Conservation (phyloP, 2,797 vertebrate species). For the Pangasius djambal region DNA sequence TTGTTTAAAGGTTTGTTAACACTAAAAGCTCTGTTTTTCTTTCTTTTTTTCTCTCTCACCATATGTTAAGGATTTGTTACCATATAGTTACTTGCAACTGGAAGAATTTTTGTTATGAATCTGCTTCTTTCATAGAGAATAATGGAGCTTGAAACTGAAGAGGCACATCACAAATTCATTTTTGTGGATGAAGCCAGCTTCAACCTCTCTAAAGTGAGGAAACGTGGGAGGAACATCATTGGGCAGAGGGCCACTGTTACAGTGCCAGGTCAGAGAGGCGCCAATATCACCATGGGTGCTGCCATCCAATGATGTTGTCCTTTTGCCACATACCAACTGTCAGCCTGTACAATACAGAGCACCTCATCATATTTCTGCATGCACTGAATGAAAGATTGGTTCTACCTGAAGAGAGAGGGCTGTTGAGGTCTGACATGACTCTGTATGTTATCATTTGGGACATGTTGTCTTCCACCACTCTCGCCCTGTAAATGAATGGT, state of each 20-base stretch:
- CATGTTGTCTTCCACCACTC: conserved; percentile 44
- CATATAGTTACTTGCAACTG: no score
- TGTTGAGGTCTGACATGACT: conserved; percentile 46
- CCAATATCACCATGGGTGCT: no score
- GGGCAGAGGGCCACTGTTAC: conserved; percentile 32
- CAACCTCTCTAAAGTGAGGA: conserved; percentile 32
- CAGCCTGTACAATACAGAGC: conserved; percentile 28
- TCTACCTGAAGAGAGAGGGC: conserved; percentile 35
- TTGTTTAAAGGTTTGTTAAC: background rate
- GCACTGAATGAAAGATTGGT: conserved; percentile 32
- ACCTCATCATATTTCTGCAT: conserved; percentile 43
- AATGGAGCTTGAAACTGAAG: no score
- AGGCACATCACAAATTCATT: conserved; percentile 1
- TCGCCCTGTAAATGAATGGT: conserved; percentile 20
- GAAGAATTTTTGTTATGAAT: no score
- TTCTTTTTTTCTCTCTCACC: background rate
- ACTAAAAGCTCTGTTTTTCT: background rate
- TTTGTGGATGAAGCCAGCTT: conserved; percentile 27
- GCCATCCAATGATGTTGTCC: conserved; percentile 4
- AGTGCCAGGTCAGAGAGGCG: background rate
- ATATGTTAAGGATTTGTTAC: background rate
- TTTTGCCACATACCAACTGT: conserved; percentile 11
- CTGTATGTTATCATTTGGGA: conserved; percentile 40
- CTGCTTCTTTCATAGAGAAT: no score
- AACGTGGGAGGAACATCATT: conserved; percentile 29